A percentile compares a stretch with the other conserved stretches of the same genome.
Evolutionary conservation across 2,113 vertebrate genomes (phyloP).

Genomic region (Microcebus jonahi): DNA sequence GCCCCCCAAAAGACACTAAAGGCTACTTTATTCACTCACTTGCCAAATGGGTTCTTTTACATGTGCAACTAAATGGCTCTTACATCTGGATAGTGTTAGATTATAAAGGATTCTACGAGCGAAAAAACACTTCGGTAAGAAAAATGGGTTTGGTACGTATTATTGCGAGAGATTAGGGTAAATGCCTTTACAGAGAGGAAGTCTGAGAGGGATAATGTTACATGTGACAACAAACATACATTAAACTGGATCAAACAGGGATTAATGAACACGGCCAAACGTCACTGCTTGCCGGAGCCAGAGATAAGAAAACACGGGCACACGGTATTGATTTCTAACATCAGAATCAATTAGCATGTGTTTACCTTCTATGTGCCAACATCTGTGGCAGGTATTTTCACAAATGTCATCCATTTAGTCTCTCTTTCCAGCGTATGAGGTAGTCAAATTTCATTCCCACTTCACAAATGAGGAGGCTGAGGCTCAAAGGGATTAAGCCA

Average conservation of each 20-base stretch:
- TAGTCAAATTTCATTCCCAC: not conserved
- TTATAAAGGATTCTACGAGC: not conserved
- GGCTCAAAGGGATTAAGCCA: not conserved
- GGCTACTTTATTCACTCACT: slow-evolving; percentile 61
- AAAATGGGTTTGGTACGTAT: not conserved
- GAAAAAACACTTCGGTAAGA: not conserved
- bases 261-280: not conserved
- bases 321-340: not conserved
- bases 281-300: not conserved
- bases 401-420: not conserved
- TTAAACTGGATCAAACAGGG: not conserved
- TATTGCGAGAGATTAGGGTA: not conserved
- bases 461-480: not conserved
- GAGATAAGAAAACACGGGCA: not conserved
- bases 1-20: slow-evolving; percentile 61
- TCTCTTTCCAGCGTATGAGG: not conserved
- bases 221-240: not conserved
- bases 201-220: not conserved
- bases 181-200: not conserved
- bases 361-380: not conserved
- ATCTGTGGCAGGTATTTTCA: not conserved
- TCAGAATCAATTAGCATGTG: not conserved
- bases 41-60: slow-evolving; percentile 74
- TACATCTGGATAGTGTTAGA: not conserved
- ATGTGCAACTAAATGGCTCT: slow-evolving; percentile 29